Conservation (phyloP, 2,888 invertebrate species). For the Gymnoscelis rufifasciata region DNA sequence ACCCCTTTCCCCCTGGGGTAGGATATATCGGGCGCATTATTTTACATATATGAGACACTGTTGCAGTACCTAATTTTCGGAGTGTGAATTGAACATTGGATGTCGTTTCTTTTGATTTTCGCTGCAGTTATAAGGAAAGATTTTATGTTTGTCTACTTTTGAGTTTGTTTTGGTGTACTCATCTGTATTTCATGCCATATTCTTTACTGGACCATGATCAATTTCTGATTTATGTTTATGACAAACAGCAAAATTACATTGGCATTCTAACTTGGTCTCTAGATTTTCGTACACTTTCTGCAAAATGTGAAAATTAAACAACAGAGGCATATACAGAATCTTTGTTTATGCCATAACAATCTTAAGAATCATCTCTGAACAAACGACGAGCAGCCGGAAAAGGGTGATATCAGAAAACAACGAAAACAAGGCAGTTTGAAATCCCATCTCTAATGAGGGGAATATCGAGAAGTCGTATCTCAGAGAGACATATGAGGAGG, state of each 20-base stretch:
- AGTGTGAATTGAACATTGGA: conserved; percentile 35
- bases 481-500: conserved; percentile 68
- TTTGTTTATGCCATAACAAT: too few relatives aligned
- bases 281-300: too few relatives aligned
- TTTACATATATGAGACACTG: conserved; percentile 78
- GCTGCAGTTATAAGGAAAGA: not conserved
- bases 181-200: too few relatives aligned
- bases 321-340: too few relatives aligned
- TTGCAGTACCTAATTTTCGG: conserved; percentile 66
- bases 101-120: not conserved
- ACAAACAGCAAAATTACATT: too few relatives aligned
- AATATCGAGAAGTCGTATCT: conserved; percentile 50
- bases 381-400: not conserved
- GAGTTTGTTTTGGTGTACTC: too few relatives aligned
- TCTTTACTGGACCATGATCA: too few relatives aligned
- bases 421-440: conserved; percentile 24
- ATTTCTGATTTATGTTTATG: too few relatives aligned
- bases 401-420: conserved; percentile 5
- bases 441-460: conserved; percentile 37
- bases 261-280: too few relatives aligned
- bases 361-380: not conserved
- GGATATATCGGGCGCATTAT: conserved; percentile 76
- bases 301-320: too few relatives aligned
- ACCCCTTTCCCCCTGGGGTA: conserved; percentile 57
- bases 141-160: too few relatives aligned